Conservation (phyloP, 2,113 vertebrate genomes). For the Sceloporus tristichus region DNA sequence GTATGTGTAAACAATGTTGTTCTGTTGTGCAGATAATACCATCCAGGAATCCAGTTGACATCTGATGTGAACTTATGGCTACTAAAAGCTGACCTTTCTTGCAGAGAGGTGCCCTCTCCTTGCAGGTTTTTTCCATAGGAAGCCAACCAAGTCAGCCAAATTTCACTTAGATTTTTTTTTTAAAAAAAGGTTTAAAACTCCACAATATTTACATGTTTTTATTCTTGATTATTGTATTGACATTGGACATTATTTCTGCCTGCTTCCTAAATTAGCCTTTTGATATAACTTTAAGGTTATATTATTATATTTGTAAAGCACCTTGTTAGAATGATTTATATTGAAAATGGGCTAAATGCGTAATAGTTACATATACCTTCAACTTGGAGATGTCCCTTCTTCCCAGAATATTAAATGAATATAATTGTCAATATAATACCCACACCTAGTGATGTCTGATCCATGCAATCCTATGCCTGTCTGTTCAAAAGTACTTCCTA, state of each 20-base stretch:
- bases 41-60: not conserved
- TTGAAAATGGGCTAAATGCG: not conserved
- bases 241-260: not conserved
- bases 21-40: not conserved
- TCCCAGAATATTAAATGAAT: not conserved
- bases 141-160: not conserved
- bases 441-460: not conserved
- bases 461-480: not conserved
- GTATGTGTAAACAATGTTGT: not conserved
- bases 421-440: not conserved
- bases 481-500: not conserved
- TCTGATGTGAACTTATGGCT: not conserved
- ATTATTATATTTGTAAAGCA: not conserved
- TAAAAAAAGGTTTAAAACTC: not conserved
- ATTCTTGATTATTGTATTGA: not conserved
- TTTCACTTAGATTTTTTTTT: too few species aligned
- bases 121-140: not conserved
- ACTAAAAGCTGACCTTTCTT: not conserved
- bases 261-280: not conserved
- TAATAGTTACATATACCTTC: not conserved
- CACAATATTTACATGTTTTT: not conserved
- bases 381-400: not conserved
- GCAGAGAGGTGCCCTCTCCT: not conserved
- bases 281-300: not conserved
- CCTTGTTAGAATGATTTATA: not conserved